Evolutionary conservation across 2,888 invertebrate species (phyloP).

Genomic region (Hirtodrosophila alboralis): DNA sequence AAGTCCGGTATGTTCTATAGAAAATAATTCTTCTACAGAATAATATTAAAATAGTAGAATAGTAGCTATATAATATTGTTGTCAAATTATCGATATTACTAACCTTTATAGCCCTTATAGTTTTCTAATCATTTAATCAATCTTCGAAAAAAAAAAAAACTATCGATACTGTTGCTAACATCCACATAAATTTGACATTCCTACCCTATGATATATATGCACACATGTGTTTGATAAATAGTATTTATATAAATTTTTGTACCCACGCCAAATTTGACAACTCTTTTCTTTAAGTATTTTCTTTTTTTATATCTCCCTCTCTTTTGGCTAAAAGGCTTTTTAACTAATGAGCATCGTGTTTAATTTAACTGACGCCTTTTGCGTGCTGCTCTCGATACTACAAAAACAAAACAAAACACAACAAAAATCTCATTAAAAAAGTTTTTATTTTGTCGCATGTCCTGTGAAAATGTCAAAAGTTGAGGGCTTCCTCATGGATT

Average conservation of each 20-base stretch:
- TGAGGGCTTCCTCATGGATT: constrained; percentile 32
- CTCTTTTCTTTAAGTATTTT: constrained; percentile 2
- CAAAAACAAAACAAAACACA: constrained; percentile 8
- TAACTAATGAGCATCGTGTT: constrained; percentile 53
- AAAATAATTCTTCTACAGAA: no score
- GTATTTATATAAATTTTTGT: constrained; percentile 13
- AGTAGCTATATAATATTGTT: no score
- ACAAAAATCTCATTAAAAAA: constrained; percentile 50
- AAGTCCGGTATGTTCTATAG: no score
- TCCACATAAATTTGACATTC: no score
- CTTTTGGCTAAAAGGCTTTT: constrained; percentile 7
- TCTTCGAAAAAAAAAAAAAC: no score
- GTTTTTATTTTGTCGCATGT: constrained; percentile 41
- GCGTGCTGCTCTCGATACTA: constrained; percentile 3
- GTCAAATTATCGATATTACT: no score
- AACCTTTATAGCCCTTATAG: no score
- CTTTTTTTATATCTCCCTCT: constrained; percentile 1
- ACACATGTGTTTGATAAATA: not conserved
- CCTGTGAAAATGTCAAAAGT: constrained; percentile 56
- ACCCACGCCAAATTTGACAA: constrained; percentile 37
- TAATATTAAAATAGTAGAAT: no score
- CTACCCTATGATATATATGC: not conserved
- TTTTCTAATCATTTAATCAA: no score
- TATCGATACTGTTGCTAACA: no score
- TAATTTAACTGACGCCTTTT: constrained; percentile 40